These are phyloP conservation scores for Homarus gammarus DNA, from an alignment of 2,888 invertebrate species.

Conservation along the genomic window DNA sequence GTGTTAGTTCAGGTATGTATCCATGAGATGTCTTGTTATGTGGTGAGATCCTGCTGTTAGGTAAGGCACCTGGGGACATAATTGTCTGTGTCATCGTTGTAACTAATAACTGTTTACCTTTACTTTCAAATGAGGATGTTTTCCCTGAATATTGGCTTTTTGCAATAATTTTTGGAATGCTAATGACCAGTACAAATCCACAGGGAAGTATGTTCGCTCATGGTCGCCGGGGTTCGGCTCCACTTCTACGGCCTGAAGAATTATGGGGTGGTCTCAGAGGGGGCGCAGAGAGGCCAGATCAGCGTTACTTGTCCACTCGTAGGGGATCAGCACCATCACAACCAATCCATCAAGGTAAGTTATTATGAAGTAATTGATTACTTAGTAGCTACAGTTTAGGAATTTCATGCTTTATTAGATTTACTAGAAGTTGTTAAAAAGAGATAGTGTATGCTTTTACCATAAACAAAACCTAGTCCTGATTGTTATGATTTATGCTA, in stretches of 20 bases:
- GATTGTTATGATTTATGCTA: neutral
- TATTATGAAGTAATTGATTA: neutral
- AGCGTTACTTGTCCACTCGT: slow-evolving; percentile 47
- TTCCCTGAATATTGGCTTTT: neutral
- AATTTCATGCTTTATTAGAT: neutral
- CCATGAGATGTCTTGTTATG: too few species aligned
- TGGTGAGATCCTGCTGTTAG: too few species aligned
- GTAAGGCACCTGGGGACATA: too few species aligned
- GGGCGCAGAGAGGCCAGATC: slow-evolving; percentile 56
- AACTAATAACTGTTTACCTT: too few species aligned
- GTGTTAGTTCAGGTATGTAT: too few species aligned
- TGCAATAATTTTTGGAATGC: neutral
- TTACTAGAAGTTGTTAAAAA: neutral
- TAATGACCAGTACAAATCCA: neutral
- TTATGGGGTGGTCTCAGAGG: slow-evolving; percentile 55
- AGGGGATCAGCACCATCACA: slow-evolving; percentile 74
- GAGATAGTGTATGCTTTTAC: neutral
- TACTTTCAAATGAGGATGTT: too few species aligned
- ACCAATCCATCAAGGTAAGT: slow-evolving; percentile 58
- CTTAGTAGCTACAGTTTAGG: neutral
- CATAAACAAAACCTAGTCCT: neutral
- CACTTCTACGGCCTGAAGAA: slow-evolving; percentile 59
- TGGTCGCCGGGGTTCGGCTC: slow-evolving; percentile 72
- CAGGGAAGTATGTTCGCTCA: slow-evolving; percentile 52
- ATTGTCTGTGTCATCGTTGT: too few species aligned